Evolutionary conservation across 2,113 vertebrate genomes (phyloP).

Genomic region (human): GRCh38 chr20:22315001-22315500

Average conservation of each 20-base stretch:
- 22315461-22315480: not conserved
- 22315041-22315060: not conserved
- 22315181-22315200: too few species aligned
- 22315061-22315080: not conserved
- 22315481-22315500: not conserved
- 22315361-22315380: not conserved
- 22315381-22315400: not conserved
- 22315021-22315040: not conserved
- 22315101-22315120: not conserved
- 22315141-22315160: not conserved
- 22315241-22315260: not conserved
- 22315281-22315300: conserved; percentile 60
- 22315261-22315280: not conserved
- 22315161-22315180: accelerated
- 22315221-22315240: not conserved
- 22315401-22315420: conserved; percentile 58
- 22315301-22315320: not conserved
- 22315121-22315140: not conserved
- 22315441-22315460: not conserved
- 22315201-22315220: not conserved
- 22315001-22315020: not conserved
- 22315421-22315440: conserved; percentile 11
- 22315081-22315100: not conserved
- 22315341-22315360: not conserved
- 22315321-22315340: not conserved